phyloP scores from a whole-genome alignment of 2,888 invertebrate species.

The Athrips mouffetella region DNA sequence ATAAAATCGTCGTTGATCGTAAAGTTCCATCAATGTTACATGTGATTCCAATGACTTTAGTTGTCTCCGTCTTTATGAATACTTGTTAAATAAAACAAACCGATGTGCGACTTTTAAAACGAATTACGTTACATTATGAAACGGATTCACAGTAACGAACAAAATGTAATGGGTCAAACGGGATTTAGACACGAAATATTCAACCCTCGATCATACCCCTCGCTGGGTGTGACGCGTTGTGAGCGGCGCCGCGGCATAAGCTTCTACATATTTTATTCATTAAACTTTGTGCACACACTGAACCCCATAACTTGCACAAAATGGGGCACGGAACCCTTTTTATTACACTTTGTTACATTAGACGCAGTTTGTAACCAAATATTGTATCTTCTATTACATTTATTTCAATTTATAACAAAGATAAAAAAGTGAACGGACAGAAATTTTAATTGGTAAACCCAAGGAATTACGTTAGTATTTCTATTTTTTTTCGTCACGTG shows the following conservation, averaged over 20 bases:
- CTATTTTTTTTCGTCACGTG: no score
- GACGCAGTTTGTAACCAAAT: slow-evolving; percentile 11
- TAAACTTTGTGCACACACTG: slow-evolving; percentile 49
- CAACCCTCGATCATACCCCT: slow-evolving; percentile 53
- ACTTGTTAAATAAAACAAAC: not conserved
- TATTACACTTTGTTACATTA: slow-evolving; percentile 26
- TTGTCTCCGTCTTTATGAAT: not conserved
- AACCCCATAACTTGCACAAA: slow-evolving; percentile 42
- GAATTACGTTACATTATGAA: not conserved
- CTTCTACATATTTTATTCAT: slow-evolving; percentile 65
- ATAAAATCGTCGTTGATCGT: slow-evolving; percentile 6
- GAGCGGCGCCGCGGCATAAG: slow-evolving; percentile 39
- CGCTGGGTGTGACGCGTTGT: slow-evolving; percentile 37
- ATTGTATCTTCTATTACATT: not conserved
- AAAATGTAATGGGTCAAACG: slow-evolving; percentile 4
- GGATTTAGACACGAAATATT: slow-evolving; percentile 15
- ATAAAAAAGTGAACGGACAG: no score
- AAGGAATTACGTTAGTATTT: no score
- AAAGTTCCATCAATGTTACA: slow-evolving; percentile 2
- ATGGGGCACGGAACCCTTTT: slow-evolving; percentile 45
- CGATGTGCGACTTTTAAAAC: not conserved
- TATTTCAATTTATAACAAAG: no score
- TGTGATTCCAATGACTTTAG: not conserved
- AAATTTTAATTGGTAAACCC: no score
- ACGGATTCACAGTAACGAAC: not conserved